Percentiles rank a stretch among this genome's conserved stretches.
These are phyloP conservation scores for Drosophila kokeensis DNA, from an alignment of 2,888 invertebrate species.

Conservation along the genomic window DNA sequence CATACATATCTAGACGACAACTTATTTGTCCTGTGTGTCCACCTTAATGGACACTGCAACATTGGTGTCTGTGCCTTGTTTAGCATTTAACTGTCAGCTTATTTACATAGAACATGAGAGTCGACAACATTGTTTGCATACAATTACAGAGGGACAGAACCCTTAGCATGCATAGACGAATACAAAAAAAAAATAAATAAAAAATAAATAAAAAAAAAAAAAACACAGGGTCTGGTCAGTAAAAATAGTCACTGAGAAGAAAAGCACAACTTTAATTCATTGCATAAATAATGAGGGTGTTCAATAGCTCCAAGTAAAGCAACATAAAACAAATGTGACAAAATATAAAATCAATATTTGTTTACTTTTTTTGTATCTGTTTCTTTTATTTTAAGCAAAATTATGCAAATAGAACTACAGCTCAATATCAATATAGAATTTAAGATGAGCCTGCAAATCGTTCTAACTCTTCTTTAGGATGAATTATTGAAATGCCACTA, in stretches of 20 bases:
- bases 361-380: background rate
- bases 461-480: background rate
- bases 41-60: conserved; percentile 38
- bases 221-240: conserved; percentile 5
- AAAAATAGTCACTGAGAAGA: conserved; percentile 3
- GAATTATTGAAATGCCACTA: background rate
- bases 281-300: conserved; percentile 19
- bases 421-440: background rate
- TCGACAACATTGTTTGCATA: conserved; percentile 77
- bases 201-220: background rate
- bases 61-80: conserved; percentile 52
- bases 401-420: background rate
- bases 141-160: conserved; percentile 59
- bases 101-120: conserved; percentile 81
- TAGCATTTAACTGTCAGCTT: conserved; percentile 69
- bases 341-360: background rate
- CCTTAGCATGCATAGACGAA: conserved; percentile 17
- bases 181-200: background rate
- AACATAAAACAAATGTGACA: background rate
- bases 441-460: background rate
- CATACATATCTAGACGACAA: conserved; percentile 18
- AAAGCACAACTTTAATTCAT: conserved; percentile 17
- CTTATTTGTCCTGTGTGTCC: conserved; percentile 10
- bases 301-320: conserved; percentile 9
- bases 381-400: background rate